These are phyloP conservation scores for Drosophila limbata DNA, from an alignment of 2,888 invertebrate genomes.

Conservation along the genomic window DNA sequence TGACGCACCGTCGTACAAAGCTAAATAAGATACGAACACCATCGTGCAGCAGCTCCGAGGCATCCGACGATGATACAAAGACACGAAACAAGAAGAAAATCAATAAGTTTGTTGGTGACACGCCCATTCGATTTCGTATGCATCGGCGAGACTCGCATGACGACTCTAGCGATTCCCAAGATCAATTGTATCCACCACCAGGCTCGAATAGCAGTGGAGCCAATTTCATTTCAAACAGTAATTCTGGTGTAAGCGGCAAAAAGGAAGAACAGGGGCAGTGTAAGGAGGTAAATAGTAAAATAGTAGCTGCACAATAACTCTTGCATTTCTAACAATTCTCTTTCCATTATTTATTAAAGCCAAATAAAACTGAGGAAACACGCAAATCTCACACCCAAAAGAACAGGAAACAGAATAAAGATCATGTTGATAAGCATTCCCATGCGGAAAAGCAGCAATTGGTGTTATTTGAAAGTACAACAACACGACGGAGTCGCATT, in stretches of 20 bases:
- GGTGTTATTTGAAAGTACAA: slow-evolving; percentile 34
- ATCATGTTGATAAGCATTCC: slow-evolving; percentile 77
- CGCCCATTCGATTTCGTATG: slow-evolving; percentile 88
- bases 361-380: slow-evolving; percentile 81
- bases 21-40: slow-evolving; percentile 91
- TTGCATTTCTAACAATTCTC: background rate
- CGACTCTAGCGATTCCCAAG: slow-evolving; percentile 94
- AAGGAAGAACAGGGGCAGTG: slow-evolving; percentile 80
- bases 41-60: slow-evolving; percentile 97
- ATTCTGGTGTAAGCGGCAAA: slow-evolving; percentile 72
- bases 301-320: background rate
- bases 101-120: slow-evolving; percentile 88
- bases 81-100: slow-evolving; percentile 91
- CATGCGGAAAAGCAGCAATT: slow-evolving; percentile 70
- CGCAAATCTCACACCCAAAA: slow-evolving; percentile 81
- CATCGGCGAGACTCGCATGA: slow-evolving; percentile 92
- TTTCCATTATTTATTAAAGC: slow-evolving; percentile 49
- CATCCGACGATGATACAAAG: slow-evolving; percentile 95
- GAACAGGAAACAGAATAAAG: slow-evolving; percentile 76
- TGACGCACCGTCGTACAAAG: slow-evolving; percentile 88
- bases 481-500: slow-evolving; percentile 88
- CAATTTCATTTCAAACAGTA: slow-evolving; percentile 80
- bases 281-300: slow-evolving; percentile 67
- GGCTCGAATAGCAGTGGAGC: slow-evolving; percentile 73
- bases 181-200: slow-evolving; percentile 86